phyloP scores from a whole-genome alignment of 1,140 invertebrate genomes.

The Drosophila grimshawi region DNA sequence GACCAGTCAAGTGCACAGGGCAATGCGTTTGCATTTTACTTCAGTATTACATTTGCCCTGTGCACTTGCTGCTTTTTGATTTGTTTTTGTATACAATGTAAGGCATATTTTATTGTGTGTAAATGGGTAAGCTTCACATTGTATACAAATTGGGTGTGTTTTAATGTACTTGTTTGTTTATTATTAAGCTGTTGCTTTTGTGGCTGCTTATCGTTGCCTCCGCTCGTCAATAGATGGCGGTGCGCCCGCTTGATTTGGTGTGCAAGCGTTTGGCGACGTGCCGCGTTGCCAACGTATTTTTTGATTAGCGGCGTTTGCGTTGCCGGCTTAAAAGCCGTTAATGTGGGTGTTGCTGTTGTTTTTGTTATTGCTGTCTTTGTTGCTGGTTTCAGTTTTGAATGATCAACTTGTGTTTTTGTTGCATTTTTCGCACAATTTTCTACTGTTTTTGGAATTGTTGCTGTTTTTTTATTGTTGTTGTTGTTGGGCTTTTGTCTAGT shows the following conservation, averaged over 20 bases:
- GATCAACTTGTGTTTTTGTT: slow-evolving; percentile 40
- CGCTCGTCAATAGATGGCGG: slow-evolving; percentile 78
- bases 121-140: slow-evolving; percentile 17
- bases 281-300: slow-evolving; percentile 59
- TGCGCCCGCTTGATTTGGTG: slow-evolving; percentile 81
- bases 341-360: slow-evolving; percentile 5
- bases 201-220: slow-evolving; percentile 66
- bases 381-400: slow-evolving; percentile 17
- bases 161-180: slow-evolving; percentile 31
- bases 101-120: slow-evolving; percentile 5
- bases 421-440: slow-evolving; percentile 51
- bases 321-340: slow-evolving; percentile 36
- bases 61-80: slow-evolving; percentile 8
- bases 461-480: slow-evolving; percentile 30
- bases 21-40: neutral
- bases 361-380: slow-evolving; percentile 11
- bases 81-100: slow-evolving; percentile 7
- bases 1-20: slow-evolving; percentile 36
- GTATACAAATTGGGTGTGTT: neutral
- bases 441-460: slow-evolving; percentile 21
- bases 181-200: slow-evolving; percentile 62
- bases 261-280: slow-evolving; percentile 66
- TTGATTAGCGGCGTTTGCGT: slow-evolving; percentile 48
- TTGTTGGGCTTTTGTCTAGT: slow-evolving; percentile 29
- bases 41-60: slow-evolving; percentile 8